Evolutionary conservation across 1,140 invertebrate species (phyloP), one percentile per base, ranked within the genome.

Genomic region (Neotoxoptera formosana): DNA sequence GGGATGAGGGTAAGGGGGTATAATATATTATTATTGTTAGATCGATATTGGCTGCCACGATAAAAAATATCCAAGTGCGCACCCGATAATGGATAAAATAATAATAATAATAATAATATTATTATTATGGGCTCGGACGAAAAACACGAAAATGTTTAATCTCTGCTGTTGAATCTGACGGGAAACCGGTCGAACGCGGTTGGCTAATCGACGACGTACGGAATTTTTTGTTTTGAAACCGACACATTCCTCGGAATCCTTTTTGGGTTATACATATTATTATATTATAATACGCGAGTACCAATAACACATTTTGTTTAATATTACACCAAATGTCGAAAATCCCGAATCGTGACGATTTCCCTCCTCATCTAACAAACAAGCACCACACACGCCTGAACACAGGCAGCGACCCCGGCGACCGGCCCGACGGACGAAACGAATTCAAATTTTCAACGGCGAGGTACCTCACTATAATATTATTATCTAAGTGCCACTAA

Each of bases 181-280:
- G 60, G 41, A 90, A 90, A 90, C 88, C 88, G 88, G 53, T 90
- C 25, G 56, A 90, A 41, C 25, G n/a, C 53, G 41, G 89, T 90
- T 90, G 25, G 89, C 34, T n/a, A 51, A 90, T 67, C 56, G 25
- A 88, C 60, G 14, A 41, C 34, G 48, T 56, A 56, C 21, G 88
- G 51, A 90, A 90, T 90, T 90, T 90, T 76, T 76, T 23, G 56
- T 56, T 90, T 90, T 90, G 88, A 56, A 90, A 90, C 88, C 23
- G 7, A 60, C 88, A 90, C 53, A 90, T 90, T 90, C 51, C 51
- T 89, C n/a, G 30, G 23, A 89, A 89, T 89, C n/a, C n/a, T 53
- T 53, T 89, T 34, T 51, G 87, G 41, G 87, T 89, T 89, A 53
- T 36, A 25, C 60, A n/a, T 76, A 76, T 76, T 76, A 41, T 36